Conservation (phyloP, 1,140 invertebrate species). For the Trachymyrmex septentrionalis region DNA sequence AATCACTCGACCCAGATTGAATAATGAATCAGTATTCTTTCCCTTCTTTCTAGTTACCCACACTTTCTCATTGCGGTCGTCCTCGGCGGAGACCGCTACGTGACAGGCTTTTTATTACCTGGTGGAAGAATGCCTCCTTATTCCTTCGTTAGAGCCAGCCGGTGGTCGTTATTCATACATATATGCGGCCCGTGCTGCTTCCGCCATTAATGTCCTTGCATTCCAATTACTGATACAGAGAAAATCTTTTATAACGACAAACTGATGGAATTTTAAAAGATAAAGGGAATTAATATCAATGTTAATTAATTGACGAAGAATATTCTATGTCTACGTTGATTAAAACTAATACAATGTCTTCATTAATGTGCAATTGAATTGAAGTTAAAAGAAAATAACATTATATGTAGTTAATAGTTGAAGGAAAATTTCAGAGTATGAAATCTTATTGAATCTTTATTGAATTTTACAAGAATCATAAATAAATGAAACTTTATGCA, state of each 20-base stretch:
- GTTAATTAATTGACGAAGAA: neutral
- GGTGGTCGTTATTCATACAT: slow-evolving; percentile 61
- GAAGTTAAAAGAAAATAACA: neutral
- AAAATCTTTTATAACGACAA: slow-evolving; percentile 14
- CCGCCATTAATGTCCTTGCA: slow-evolving; percentile 42
- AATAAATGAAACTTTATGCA: slow-evolving; percentile 1
- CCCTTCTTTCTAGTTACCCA: slow-evolving; percentile 77
- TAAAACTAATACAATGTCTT: neutral
- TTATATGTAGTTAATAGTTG: neutral
- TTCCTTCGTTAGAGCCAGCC: slow-evolving; percentile 50
- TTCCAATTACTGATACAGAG: slow-evolving; percentile 51
- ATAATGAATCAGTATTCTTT: slow-evolving; percentile 87
- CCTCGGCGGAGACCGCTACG: slow-evolving; percentile 75
- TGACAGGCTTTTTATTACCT: slow-evolving; percentile 84
- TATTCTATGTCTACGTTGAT: neutral
- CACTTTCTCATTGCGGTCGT: slow-evolving; percentile 67
- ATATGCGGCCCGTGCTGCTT: slow-evolving; percentile 35
- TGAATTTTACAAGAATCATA: neutral
- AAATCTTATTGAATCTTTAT: neutral
- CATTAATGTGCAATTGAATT: neutral
- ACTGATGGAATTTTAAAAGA: neutral
- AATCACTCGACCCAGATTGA: slow-evolving; percentile 87
- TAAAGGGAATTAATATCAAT: neutral
- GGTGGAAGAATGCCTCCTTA: slow-evolving; percentile 64
- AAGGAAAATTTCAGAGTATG: neutral